Percentiles rank a stretch among this genome's conserved stretches.
Evolutionary conservation across 2,888 invertebrate species (phyloP).

Genomic region (Xylota segnis): DNA sequence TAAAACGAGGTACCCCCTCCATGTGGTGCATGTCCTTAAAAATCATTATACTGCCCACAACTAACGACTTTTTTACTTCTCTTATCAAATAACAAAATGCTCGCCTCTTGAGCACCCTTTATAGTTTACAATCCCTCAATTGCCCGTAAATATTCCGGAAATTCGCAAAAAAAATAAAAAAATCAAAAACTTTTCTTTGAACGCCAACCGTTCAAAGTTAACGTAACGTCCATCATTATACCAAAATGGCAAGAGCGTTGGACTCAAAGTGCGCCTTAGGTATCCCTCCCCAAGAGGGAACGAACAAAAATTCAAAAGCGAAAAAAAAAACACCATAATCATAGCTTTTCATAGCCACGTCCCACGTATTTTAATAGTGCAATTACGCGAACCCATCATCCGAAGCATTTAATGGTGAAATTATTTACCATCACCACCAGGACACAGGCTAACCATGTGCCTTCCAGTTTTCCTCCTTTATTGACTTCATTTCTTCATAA

Average conservation of each 20-base stretch:
- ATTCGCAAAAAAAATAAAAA: conserved; percentile 1
- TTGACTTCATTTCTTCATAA: conserved; percentile 31
- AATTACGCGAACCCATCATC: conserved; percentile 62
- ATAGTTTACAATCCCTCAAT: conserved; percentile 3
- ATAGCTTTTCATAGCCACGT: conserved; percentile 57
- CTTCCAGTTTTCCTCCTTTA: not conserved
- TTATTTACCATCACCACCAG: conserved; percentile 47
- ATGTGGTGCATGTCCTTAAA: too few relatives aligned
- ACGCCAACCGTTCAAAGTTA: conserved; percentile 1
- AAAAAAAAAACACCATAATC: conserved; percentile 26
- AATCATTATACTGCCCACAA: not conserved
- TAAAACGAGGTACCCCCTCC: too few relatives aligned
- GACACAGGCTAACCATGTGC: conserved; percentile 1
- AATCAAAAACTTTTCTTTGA: not conserved
- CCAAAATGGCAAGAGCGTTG: conserved; percentile 7
- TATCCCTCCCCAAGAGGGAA: not conserved
- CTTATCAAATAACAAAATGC: not conserved
- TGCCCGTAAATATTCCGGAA: conserved; percentile 25
- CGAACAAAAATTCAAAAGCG: not conserved
- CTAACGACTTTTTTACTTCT: not conserved
- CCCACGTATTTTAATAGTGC: conserved; percentile 60
- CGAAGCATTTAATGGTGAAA: conserved; percentile 65
- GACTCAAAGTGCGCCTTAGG: conserved; percentile 10
- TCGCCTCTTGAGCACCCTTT: not conserved
- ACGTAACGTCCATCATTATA: conserved; percentile 34